phyloP scores from a whole-genome alignment of 2,888 invertebrate species.

The Agrilus cyanescens region DNA sequence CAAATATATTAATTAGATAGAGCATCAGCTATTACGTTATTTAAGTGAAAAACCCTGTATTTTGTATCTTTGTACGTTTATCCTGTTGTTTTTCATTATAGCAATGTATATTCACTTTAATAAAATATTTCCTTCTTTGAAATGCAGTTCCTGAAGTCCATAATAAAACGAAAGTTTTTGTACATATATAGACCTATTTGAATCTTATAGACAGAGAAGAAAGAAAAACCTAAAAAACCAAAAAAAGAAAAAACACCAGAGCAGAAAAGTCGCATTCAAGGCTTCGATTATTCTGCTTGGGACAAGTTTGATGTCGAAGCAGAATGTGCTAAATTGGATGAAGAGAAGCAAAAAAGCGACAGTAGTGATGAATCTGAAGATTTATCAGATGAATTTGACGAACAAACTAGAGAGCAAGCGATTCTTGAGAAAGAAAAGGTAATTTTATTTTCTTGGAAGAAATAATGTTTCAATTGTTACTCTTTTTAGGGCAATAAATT shows the following conservation, averaged over 20 bases:
- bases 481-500: constrained; percentile 62
- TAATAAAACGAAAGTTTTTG: no score
- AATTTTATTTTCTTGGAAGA: background rate
- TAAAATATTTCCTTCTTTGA: no score
- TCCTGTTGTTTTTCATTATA: no score
- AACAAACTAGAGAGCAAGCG: constrained; percentile 48
- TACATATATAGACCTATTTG: no score
- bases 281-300: constrained; percentile 61
- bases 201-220: no score
- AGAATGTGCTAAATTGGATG: constrained; percentile 52
- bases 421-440: constrained; percentile 60
- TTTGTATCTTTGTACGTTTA: no score
- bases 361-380: constrained; percentile 25
- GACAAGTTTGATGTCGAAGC: constrained; percentile 67
- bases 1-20: no score
- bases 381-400: constrained; percentile 42
- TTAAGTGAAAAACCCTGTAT: background rate
- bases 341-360: constrained; percentile 38
- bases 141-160: no score
- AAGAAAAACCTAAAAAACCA: constrained; percentile 20
- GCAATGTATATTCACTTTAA: no score
- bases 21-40: constrained; percentile 6
- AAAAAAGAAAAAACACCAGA: constrained; percentile 14
- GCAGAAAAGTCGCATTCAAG: constrained; percentile 40
- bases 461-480: constrained; percentile 5